Conservation (phyloP, 2,113 vertebrate species). For the Aspiorhynchus laticeps region DNA sequence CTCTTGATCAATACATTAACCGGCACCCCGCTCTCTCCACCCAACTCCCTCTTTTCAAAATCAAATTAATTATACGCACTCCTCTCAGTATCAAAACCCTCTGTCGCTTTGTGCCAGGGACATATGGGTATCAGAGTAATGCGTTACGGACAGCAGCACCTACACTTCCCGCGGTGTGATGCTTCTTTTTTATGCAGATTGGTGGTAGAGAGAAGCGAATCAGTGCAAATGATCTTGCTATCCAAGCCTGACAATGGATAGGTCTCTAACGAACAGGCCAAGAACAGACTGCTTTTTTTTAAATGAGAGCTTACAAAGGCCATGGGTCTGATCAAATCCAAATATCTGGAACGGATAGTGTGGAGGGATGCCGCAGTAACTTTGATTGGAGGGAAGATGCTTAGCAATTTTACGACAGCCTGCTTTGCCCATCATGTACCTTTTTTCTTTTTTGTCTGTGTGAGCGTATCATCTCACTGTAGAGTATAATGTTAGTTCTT, state of each 20-base stretch:
- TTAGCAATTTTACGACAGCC: constrained; percentile 46
- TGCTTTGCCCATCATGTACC: not conserved
- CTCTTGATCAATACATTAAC: constrained; percentile 60
- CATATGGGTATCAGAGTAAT: constrained; percentile 53
- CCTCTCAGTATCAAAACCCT: constrained; percentile 55
- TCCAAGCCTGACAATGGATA: constrained; percentile 59
- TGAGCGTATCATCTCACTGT: not conserved
- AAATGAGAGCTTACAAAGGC: constrained; percentile 64
- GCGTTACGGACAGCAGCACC: constrained; percentile 44
- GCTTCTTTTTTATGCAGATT: constrained; percentile 60
- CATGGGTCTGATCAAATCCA: constrained; percentile 58
- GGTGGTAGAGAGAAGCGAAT: constrained; percentile 55
- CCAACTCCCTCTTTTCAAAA: constrained; percentile 56
- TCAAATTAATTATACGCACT: constrained; percentile 61
- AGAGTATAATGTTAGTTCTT: not conserved
- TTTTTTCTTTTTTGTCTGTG: not conserved
- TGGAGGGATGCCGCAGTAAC: constrained; percentile 32
- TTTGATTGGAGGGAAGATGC: constrained; percentile 45
- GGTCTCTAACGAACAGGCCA: constrained; percentile 64
- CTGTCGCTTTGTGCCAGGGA: constrained; percentile 47
- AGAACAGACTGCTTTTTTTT: constrained; percentile 66
- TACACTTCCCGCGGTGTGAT: constrained; percentile 55
- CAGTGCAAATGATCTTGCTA: constrained; percentile 61
- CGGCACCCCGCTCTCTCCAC: constrained; percentile 37
- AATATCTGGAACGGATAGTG: constrained; percentile 60